A percentile compares a stretch with the other conserved stretches of the same genome.
phyloP scores from a whole-genome alignment of 2,113 vertebrate species.

The Danio rerio region GRCz12tu NC_133183.1:35670501-35671000 shows the following conservation, averaged over 20 bases:
- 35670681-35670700: background rate
- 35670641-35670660: no score
- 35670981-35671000: conserved; percentile 70
- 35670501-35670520: no score
- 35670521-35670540: no score
- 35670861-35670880: conserved; percentile 68
- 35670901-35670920: conserved; percentile 79
- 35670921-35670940: conserved; percentile 75
- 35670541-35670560: no score
- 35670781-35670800: conserved; percentile 54
- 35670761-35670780: conserved; percentile 16
- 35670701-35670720: background rate
- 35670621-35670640: no score
- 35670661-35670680: no score
- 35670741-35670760: conserved; percentile 10
- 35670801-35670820: conserved; percentile 72
- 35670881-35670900: conserved; percentile 77
- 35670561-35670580: no score
- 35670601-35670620: no score
- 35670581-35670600: no score
- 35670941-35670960: conserved; percentile 75
- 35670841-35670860: conserved; percentile 69
- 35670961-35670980: conserved; percentile 75
- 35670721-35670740: conserved; percentile 16
- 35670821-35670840: conserved; percentile 69